Evolutionary conservation across 2,113 vertebrate species (phyloP).

Genomic region (Tretioscincus oriximinensis): DNA sequence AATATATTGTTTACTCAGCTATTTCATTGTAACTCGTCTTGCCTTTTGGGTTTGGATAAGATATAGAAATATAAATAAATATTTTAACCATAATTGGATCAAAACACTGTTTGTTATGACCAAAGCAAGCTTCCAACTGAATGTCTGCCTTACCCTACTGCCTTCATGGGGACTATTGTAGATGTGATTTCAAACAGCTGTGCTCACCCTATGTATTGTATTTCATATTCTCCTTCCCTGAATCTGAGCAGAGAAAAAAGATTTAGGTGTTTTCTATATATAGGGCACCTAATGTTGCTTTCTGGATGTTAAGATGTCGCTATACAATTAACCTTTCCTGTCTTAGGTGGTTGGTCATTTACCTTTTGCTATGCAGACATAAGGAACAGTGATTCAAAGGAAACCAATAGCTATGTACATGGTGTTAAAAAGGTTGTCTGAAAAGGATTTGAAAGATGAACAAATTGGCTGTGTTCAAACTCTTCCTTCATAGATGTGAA

Average conservation of each 20-base stretch:
- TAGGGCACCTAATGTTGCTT: background rate
- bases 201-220: conserved; percentile 35
- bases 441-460: no score
- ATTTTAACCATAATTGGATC: no score
- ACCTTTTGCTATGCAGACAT: background rate
- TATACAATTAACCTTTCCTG: background rate
- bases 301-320: background rate
- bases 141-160: no score
- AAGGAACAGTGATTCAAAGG: background rate
- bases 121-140: no score
- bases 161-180: no score
- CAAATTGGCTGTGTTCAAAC: no score
- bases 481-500: background rate
- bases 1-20: no score
- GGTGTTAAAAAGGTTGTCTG: no score
- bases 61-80: no score
- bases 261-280: background rate
- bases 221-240: background rate
- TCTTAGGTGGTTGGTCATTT: background rate
- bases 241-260: background rate
- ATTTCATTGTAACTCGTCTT: no score
- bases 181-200: conserved; percentile 24
- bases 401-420: background rate
- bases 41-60: no score
- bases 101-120: no score